phyloP scores from a whole-genome alignment of 2,888 invertebrate species.

The Cordylochernes scorpioides region DNA sequence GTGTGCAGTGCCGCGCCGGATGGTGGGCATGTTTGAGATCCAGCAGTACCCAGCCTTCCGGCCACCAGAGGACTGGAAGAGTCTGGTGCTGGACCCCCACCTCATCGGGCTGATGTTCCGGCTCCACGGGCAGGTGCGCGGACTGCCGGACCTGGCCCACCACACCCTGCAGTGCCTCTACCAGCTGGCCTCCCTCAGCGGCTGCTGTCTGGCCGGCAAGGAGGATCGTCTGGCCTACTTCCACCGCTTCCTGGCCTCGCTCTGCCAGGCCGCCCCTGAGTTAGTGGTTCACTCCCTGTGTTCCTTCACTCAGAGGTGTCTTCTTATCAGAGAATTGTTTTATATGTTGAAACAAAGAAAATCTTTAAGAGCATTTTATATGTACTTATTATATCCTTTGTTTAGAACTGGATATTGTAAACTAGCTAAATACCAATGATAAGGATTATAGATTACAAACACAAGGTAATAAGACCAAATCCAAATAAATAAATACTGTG shows the following conservation, averaged over 20 bases:
- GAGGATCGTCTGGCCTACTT: too few species aligned
- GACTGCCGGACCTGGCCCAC: slow-evolving; percentile 24
- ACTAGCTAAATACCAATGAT: too few species aligned
- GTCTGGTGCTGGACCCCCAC: slow-evolving; percentile 43
- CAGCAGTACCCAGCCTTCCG: slow-evolving; percentile 35
- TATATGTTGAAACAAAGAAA: neutral
- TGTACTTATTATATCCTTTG: slow-evolving; percentile 1
- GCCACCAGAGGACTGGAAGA: slow-evolving; percentile 40
- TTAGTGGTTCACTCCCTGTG: too few species aligned
- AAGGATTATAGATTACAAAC: too few species aligned
- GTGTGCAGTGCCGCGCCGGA: slow-evolving; percentile 37
- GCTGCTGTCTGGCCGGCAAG: slow-evolving; percentile 28
- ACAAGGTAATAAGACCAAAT: too few species aligned
- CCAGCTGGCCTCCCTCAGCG: slow-evolving; percentile 43
- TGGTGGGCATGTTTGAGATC: slow-evolving; percentile 36
- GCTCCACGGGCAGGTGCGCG: slow-evolving; percentile 51
- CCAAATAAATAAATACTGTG: too few species aligned
- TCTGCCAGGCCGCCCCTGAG: too few species aligned
- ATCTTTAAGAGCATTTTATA: neutral
- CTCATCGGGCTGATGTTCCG: slow-evolving; percentile 35
- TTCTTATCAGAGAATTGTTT: too few species aligned
- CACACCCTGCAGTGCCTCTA: slow-evolving; percentile 53
- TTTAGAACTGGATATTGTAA: too few species aligned
- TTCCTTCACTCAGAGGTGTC: too few species aligned
- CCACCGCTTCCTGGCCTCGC: too few species aligned